Percentiles rank a stretch among this genome's conserved stretches.
Evolutionary conservation across 2,797 vertebrate genomes (phyloP).

Genomic region (Gambusia yucatana): DNA sequence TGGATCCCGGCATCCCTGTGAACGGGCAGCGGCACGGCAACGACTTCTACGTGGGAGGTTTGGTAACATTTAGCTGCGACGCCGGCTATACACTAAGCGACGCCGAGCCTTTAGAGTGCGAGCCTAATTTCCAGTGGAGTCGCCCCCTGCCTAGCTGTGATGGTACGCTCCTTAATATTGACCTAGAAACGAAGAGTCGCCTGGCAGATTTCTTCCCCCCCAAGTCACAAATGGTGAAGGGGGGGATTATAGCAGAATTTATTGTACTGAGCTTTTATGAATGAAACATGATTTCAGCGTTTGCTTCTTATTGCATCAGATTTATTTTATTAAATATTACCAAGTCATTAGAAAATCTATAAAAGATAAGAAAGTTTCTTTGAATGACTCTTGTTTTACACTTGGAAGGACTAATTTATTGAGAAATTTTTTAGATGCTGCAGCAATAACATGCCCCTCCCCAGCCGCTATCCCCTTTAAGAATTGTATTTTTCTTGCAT

Average conservation of each 20-base stretch:
- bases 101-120: constrained; percentile 90
- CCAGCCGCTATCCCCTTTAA: constrained; percentile 33
- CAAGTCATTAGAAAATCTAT: constrained; percentile 54
- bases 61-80: constrained; percentile 96
- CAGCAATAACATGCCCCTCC: constrained; percentile 7
- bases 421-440: constrained; percentile 62
- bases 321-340: constrained; percentile 43
- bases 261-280: constrained; percentile 45
- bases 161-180: constrained; percentile 80
- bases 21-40: constrained; percentile 96
- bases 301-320: constrained; percentile 65
- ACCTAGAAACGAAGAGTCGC: constrained; percentile 54
- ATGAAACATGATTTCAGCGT: constrained; percentile 35
- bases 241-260: constrained; percentile 42
- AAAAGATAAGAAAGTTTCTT: constrained; percentile 31
- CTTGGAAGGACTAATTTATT: constrained; percentile 52
- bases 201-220: constrained; percentile 41
- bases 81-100: constrained; percentile 95
- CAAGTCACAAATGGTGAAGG: constrained; percentile 23
- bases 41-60: constrained; percentile 95
- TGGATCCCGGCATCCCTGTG: constrained; percentile 96
- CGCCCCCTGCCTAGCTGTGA: constrained; percentile 96
- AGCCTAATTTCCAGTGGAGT: constrained; percentile 99
- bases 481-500: constrained; percentile 35
- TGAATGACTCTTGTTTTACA: constrained; percentile 38